Evolutionary conservation across 1,140 invertebrate genomes (phyloP), one percentile per base, ranked within the genome.

Genomic region (Ostrea denselamellosa): DNA sequence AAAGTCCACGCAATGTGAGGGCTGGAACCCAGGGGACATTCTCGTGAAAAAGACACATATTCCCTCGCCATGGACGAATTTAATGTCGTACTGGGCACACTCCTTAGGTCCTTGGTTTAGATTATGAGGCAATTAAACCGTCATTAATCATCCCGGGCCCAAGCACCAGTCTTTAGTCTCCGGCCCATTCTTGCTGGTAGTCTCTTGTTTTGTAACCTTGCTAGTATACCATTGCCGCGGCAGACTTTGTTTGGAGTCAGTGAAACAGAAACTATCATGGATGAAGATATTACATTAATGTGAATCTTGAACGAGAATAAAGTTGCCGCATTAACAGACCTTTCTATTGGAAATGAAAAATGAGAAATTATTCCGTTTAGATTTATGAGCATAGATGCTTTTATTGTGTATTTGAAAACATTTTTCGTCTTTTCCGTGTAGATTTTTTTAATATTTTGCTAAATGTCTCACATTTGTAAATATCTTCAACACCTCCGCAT

Each of bases 261-360:
- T 22, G 51, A 83, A 83, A 83, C 82, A 83, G 82, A 83, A 83
- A 83, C 82, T 54, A 54, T 83, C 10, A 54, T 53, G 82, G 82
- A 83, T 83, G 53, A 54, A 83, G 82, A 83, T 54, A 83, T 83
- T 28, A 83, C 53, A 52, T 83, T 83, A 83, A 83, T 83, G 82
- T 83, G 82, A 53, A 54, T 19, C 51, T 83, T 53, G 53, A 81
- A 53, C 82, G 82, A 83, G 82, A 83, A 83, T 51, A 52, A 83
- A 83, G 53, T 52, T 83, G 82, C 82, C 53, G 51, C 82, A 83
- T 83, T 83, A 83, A 83, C 19, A 83, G 14, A 53, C 17, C 51
- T 51, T 54, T 25, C 53, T 51, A 83, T 83, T 83, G 51, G n/a
- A 22, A 53, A 51, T 83, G 82, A 83, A 83, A 83, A 53, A 83